phyloP scores from a whole-genome alignment of 2,888 invertebrate species.

The Drosophila neutralis region DNA sequence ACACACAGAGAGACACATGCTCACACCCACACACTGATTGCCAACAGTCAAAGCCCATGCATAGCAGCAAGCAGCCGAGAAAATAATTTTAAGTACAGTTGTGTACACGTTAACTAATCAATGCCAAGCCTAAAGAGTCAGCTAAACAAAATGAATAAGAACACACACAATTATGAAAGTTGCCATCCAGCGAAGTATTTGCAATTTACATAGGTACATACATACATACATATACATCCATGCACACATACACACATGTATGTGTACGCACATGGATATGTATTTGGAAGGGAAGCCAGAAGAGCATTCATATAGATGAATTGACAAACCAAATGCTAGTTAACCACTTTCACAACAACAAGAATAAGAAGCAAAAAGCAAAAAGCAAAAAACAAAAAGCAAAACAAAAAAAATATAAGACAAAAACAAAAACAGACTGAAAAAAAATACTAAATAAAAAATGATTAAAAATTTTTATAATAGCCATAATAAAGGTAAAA shows the following conservation, averaged over 20 bases:
- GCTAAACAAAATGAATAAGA: slow-evolving; percentile 16
- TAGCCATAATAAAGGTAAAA: slow-evolving; percentile 23
- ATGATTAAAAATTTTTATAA: slow-evolving; percentile 55
- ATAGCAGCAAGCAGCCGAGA: slow-evolving; percentile 24
- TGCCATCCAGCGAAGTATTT: slow-evolving; percentile 79
- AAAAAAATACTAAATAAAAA: slow-evolving; percentile 53
- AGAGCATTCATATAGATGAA: slow-evolving; percentile 26
- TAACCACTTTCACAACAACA: slow-evolving; percentile 32
- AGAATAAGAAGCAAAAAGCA: slow-evolving; percentile 11
- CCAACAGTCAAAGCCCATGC: slow-evolving; percentile 34
- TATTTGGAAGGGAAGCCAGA: slow-evolving; percentile 12
- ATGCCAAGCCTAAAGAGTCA: slow-evolving; percentile 26
- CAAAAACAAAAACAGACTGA: slow-evolving; percentile 53
- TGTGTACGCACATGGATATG: neutral
- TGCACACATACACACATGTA: slow-evolving; percentile 19
- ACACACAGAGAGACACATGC: slow-evolving; percentile 12
- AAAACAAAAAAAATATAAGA: neutral
- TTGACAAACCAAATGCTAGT: slow-evolving; percentile 29
- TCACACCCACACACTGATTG: slow-evolving; percentile 8
- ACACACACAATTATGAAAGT: slow-evolving; percentile 66
- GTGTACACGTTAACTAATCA: slow-evolving; percentile 18
- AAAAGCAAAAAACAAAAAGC: slow-evolving; percentile 13
- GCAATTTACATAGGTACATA: slow-evolving; percentile 55
- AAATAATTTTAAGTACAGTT: slow-evolving; percentile 27
- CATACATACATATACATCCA: neutral